These are phyloP conservation scores for Cerastoderma edule DNA, from an alignment of 2,888 invertebrate species.

Conservation along the genomic window DNA sequence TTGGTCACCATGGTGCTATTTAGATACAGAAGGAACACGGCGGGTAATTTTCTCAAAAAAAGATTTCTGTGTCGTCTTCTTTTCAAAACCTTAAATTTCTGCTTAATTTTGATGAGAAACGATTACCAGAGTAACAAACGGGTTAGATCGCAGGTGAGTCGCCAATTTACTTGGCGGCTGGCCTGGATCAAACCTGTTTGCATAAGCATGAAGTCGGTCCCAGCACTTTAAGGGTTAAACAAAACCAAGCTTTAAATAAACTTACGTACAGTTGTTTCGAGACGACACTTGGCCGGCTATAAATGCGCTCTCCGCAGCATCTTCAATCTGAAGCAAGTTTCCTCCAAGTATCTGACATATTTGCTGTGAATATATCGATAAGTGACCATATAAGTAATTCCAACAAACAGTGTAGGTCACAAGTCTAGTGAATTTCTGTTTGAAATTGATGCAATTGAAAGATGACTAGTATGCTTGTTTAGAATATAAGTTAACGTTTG, in stretches of 20 bases:
- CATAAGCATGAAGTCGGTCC: background rate
- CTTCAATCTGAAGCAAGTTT: slow-evolving; percentile 14
- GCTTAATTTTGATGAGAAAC: background rate
- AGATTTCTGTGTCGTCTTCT: too few species aligned
- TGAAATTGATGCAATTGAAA: background rate
- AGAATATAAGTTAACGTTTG: background rate
- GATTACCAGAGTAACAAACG: background rate
- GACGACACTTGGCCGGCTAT: slow-evolving; percentile 5
- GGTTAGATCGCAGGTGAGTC: background rate
- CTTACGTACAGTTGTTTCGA: background rate
- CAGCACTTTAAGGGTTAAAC: background rate
- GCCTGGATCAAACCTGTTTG: background rate
- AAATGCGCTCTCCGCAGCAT: slow-evolving; percentile 12
- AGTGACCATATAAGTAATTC: too few species aligned
- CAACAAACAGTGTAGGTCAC: too few species aligned
- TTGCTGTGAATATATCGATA: too few species aligned
- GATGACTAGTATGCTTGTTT: background rate
- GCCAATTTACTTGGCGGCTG: background rate
- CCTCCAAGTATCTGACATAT: slow-evolving; percentile 21
- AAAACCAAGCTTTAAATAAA: background rate
- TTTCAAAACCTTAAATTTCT: too few species aligned
- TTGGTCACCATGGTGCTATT: too few species aligned
- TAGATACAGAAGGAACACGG: too few species aligned
- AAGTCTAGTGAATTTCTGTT: background rate
- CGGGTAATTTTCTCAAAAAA: too few species aligned